Evolutionary conservation across 2,113 vertebrate genomes (phyloP).

Genomic region (Heptranchias perlo): DNA sequence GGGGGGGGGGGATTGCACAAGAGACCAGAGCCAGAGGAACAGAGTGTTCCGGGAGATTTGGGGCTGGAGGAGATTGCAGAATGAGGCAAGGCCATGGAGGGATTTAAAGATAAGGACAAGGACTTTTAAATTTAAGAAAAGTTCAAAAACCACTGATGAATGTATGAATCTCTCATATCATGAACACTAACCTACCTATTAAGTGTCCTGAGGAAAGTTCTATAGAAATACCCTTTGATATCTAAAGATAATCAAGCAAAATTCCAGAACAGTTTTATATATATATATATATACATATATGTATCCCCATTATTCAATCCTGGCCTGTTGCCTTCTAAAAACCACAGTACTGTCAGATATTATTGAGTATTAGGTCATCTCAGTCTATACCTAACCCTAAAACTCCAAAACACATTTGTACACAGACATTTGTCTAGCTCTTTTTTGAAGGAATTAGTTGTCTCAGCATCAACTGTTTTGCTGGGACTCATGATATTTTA

Average conservation of each 20-base stretch:
- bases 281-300: too few species aligned
- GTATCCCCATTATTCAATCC: background rate
- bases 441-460: background rate
- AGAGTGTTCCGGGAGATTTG: too few species aligned
- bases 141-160: background rate
- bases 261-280: background rate
- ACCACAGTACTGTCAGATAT: background rate
- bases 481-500: background rate
- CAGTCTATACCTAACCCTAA: background rate
- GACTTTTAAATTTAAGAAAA: background rate
- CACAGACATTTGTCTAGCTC: background rate
- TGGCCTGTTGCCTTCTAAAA: too few species aligned
- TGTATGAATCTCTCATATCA: background rate
- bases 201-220: background rate
- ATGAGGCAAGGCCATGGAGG: too few species aligned
- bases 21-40: too few species aligned
- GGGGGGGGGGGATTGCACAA: too few species aligned
- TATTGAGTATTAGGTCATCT: too few species aligned
- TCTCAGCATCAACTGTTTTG: background rate
- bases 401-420: background rate
- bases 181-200: background rate
- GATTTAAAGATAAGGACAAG: too few species aligned
- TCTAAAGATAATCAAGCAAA: background rate
- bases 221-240: background rate
- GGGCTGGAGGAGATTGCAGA: too few species aligned